Evolutionary conservation across 2,888 invertebrate species (phyloP), one percentile per base, ranked within the genome.

Genomic region (Lordiphosa andalusiaca): DNA sequence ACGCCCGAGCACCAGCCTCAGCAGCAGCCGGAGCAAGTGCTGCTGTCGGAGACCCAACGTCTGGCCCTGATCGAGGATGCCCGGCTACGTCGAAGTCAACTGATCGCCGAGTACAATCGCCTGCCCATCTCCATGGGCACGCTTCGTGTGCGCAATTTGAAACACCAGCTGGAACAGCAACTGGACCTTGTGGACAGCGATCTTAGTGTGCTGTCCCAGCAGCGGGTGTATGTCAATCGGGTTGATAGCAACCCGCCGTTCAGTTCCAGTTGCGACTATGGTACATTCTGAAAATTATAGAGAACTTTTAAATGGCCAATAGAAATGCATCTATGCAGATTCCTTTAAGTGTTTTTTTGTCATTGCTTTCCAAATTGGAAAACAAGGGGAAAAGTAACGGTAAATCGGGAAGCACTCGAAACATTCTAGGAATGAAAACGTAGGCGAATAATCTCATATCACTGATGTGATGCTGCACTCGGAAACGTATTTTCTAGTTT

Each of bases 81-180:
- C 1, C 67, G 51, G 13, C 25, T 47, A 4, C 77, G 65, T 4
- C 52, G 72, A 10, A 51, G 19, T 2, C 49, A 65, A 9, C 56
- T 81, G 1, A 73, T 64, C 13, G 60, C 51, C 13, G 63, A 77
- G n/a, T 77, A 77, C 39, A 77, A 81, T 50, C 67, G 74, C 0
- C 21, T 77, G 49, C 82, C 82, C 4, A 25, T 77, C 1, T 67
- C 74, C 1, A 72, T 66, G 60, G 57, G 60, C 1, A 81, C 76
- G 6, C 30, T 81, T 56, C 72, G 78, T 0, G 74, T 77, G 25
- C 74, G 78, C 5, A 81, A 77, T 12, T 50, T 77, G 9, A 77
- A 74, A 38, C 21, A 47, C 4, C 52, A 59, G 9, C 33, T 77
- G 42, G 81, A 81, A 33, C 57, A 68, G 38, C 61, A 77, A 23